A percentile compares a stretch with the other conserved stretches of the same genome.
These are phyloP conservation scores for Pogonocherus hispidulus DNA, from an alignment of 2,888 invertebrate genomes.

Conservation along the genomic window DNA sequence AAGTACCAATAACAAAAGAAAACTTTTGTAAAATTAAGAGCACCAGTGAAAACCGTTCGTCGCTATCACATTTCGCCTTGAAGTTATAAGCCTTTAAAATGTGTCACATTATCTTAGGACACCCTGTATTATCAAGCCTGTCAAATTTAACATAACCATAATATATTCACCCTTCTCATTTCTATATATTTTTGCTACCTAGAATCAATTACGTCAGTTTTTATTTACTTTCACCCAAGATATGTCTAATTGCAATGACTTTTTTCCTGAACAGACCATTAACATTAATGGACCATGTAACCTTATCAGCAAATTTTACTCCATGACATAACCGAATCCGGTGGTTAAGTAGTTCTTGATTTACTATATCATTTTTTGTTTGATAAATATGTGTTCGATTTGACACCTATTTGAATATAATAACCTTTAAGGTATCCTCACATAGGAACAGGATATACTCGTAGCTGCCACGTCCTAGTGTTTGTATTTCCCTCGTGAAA, in stretches of 20 bases:
- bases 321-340: neutral
- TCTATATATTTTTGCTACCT: no score
- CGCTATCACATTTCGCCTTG: no score
- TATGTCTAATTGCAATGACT: neutral
- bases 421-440: constrained; percentile 1
- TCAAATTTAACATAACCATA: no score
- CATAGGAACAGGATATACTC: constrained; percentile 10
- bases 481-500: constrained; percentile 2
- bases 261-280: neutral
- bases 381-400: neutral
- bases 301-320: neutral
- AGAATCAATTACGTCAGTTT: no score
- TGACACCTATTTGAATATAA: neutral
- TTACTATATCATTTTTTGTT: neutral
- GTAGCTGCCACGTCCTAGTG: constrained; percentile 4
- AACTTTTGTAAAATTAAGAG: no score
- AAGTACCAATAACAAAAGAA: no score
- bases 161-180: no score
- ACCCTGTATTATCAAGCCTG: no score
- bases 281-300: neutral
- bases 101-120: no score
- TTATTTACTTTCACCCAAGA: constrained; percentile 12
- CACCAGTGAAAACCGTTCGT: no score
- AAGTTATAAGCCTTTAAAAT: no score
- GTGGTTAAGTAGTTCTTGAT: constrained; percentile 7